These are phyloP conservation scores for Paedocypris micromegethes DNA, from an alignment of 2,797 vertebrate species.

Conservation along the genomic window DNA sequence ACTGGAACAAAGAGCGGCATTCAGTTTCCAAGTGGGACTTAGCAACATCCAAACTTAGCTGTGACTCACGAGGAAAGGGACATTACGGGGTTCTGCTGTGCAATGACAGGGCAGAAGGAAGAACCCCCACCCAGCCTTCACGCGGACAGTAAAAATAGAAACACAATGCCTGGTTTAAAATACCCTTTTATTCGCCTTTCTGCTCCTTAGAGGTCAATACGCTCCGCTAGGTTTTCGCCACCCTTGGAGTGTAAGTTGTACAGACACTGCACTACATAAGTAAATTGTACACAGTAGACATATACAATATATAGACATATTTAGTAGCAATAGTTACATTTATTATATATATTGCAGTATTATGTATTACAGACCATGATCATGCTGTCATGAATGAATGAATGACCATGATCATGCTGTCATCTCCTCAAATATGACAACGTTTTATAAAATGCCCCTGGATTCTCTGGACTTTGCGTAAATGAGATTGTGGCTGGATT, in stretches of 20 bases:
- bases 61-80: constrained; percentile 51
- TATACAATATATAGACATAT: too few species aligned
- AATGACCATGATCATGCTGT: too few species aligned
- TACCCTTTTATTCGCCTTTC: constrained; percentile 13
- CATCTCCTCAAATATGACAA: too few species aligned
- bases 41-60: constrained; percentile 72
- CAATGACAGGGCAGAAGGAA: constrained; percentile 29
- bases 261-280: not conserved
- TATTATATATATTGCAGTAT: too few species aligned
- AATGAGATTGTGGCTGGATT: too few species aligned
- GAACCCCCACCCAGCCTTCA: constrained; percentile 18
- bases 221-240: constrained; percentile 7
- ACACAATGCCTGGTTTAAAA: constrained; percentile 27
- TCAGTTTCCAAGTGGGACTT: constrained; percentile 71
- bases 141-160: constrained; percentile 39
- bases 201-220: constrained; percentile 19
- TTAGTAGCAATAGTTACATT: too few species aligned
- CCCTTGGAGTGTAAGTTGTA: not conserved
- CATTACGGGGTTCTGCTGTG: constrained; percentile 21
- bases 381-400: too few species aligned
- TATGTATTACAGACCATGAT: too few species aligned
- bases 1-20: constrained; percentile 69
- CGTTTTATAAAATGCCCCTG: too few species aligned
- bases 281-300: too few species aligned
- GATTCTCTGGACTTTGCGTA: too few species aligned